These are phyloP conservation scores for Patella ulyssiponensis DNA, from an alignment of 2,888 invertebrate genomes.

Conservation along the genomic window DNA sequence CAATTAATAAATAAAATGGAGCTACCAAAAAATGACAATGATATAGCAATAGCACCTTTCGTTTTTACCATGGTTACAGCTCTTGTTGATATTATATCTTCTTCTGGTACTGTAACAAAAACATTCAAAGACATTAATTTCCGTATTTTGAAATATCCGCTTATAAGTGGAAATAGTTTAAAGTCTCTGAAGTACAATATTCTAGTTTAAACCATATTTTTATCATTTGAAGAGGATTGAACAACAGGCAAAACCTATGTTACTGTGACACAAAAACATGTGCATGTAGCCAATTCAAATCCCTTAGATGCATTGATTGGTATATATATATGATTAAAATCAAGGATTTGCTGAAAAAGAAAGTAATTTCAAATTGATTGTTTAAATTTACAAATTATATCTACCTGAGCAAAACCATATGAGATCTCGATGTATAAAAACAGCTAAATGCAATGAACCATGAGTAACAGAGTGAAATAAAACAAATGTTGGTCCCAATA, in stretches of 20 bases:
- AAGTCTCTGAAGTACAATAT: too few species aligned
- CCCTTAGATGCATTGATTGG: too few species aligned
- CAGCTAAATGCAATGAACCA: constrained; percentile 89
- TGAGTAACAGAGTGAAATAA: constrained; percentile 87
- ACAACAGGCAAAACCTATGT: too few species aligned
- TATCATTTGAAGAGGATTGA: too few species aligned
- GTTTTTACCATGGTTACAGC: constrained; percentile 88
- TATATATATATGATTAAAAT: too few species aligned
- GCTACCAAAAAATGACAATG: constrained; percentile 94
- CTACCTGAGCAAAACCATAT: constrained; percentile 93
- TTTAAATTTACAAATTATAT: constrained; percentile 19
- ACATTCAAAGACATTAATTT: neutral
- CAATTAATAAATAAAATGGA: constrained; percentile 95
- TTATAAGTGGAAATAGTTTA: too few species aligned
- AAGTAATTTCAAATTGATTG: neutral
- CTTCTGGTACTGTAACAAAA: constrained; percentile 80
- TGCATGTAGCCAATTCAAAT: neutral
- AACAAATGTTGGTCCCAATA: constrained; percentile 93
- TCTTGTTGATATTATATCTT: constrained; percentile 87
- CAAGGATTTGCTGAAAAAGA: neutral
- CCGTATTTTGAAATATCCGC: too few species aligned
- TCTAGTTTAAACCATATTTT: too few species aligned
- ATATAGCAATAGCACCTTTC: constrained; percentile 95
- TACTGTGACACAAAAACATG: neutral
- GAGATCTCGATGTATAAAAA: constrained; percentile 91